Conservation (phyloP, 64 coral and sea anemone species). For the Montipora cactus region DNA sequence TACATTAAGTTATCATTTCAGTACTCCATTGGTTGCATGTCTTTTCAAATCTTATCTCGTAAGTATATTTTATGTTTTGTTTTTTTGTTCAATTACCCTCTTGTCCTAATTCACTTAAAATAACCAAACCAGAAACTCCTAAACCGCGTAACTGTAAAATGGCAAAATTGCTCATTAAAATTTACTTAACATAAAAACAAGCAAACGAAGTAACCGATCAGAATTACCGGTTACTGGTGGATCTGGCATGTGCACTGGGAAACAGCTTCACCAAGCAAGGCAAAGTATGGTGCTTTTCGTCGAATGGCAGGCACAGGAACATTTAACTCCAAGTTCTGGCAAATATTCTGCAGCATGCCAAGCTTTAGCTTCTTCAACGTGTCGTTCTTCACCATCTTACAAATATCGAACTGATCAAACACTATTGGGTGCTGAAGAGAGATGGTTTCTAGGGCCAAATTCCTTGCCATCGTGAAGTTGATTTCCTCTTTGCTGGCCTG, state of each 20-base stretch:
- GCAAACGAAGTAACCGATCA: not conserved
- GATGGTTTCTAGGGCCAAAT: slow-evolving; percentile 13
- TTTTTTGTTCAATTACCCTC: too few relatives aligned
- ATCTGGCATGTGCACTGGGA: not conserved
- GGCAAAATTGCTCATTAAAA: too few relatives aligned
- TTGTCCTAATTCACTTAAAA: too few relatives aligned
- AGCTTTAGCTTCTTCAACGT: slow-evolving; percentile 4
- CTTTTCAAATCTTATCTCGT: too few relatives aligned
- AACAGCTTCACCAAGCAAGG: slow-evolving; percentile 11
- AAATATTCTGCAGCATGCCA: slow-evolving; percentile 31
- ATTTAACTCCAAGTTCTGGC: not conserved
- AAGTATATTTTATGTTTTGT: too few relatives aligned
- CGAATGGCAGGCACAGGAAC: not conserved
- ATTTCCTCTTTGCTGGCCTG: slow-evolving; percentile 20
- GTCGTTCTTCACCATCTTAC: not conserved
- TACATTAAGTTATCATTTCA: not conserved
- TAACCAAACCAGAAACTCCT: too few relatives aligned
- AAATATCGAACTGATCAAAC: slow-evolving; percentile 46
- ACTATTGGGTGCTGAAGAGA: slow-evolving; percentile 34
- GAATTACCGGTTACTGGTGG: not conserved
- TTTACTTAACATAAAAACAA: not conserved
- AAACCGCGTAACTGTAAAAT: too few relatives aligned
- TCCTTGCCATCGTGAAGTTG: slow-evolving; percentile 13
- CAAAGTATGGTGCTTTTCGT: slow-evolving; percentile 24
- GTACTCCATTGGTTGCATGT: not conserved